A percentile compares a stretch with the other conserved stretches of the same genome.
Evolutionary conservation across 2,888 invertebrate species (phyloP).

Genomic region (Tetranychus truncatus): DNA sequence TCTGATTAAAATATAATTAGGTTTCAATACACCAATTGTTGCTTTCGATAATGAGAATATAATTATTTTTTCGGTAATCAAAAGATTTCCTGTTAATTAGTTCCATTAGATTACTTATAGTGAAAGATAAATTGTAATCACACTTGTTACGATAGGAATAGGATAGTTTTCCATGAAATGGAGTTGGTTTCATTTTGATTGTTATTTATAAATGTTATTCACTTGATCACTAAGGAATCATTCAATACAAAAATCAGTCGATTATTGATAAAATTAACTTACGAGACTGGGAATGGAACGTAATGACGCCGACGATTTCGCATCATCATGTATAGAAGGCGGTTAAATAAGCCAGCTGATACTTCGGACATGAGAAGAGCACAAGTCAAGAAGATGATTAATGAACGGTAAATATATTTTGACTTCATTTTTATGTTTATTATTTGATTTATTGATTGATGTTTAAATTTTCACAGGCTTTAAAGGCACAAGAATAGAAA

Average conservation of each 20-base stretch:
- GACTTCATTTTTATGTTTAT: neutral
- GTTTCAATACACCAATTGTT: too few species aligned
- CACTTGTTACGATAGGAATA: neutral
- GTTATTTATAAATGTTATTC: neutral
- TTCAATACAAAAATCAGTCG: neutral
- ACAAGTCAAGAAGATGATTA: neutral
- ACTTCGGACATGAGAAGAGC: neutral
- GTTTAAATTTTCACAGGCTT: neutral
- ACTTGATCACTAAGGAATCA: neutral
- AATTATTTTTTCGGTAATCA: too few species aligned
- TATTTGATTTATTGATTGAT: neutral
- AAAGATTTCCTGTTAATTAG: too few species aligned
- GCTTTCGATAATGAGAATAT: too few species aligned
- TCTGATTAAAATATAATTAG: too few species aligned
- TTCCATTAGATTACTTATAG: too few species aligned
- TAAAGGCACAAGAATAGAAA: neutral
- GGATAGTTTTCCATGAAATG: neutral
- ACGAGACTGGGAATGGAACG: neutral
- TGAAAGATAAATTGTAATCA: neutral
- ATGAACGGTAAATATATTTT: neutral
- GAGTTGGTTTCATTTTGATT: too few species aligned
- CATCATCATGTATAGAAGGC: constrained; percentile 6
- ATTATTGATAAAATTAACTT: neutral
- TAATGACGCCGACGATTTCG: constrained; percentile 7
- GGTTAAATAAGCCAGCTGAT: neutral